Evolutionary conservation across 2,888 invertebrate genomes (phyloP), one percentile per base, ranked within the genome.

Genomic region (Cephus pygmeus): DNA sequence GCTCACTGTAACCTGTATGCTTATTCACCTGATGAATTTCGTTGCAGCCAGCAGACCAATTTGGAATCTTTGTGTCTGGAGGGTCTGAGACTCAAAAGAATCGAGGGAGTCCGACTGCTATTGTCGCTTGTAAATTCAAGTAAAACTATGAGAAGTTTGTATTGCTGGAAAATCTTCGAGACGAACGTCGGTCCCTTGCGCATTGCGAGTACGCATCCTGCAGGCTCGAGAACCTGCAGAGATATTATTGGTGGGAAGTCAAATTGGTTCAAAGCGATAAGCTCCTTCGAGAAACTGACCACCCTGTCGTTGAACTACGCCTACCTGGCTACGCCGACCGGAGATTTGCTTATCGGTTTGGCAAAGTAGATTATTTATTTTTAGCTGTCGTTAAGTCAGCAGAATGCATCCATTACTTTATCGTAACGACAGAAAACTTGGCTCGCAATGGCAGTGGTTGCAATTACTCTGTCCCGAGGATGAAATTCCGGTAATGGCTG

Each of bases 321-420:
- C 12, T 86, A 86, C 76, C 82, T 86, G 76, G 86, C 86, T 33
- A 86, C 86, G 80, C 85, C 86, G 73, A 83, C 81, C 30, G 86
- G 85, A 69, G 85, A 86, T 77, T 80, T 86, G 23, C 84, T 86
- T 34, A 76, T 86, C 76, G 78, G 77, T 80, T 80, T 86, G 75
- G 81, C 86, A 78, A 85, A 82, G 86, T 86, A 77, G 1, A 73
- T 68, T 69, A 3, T 71, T 73, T 40, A 40, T 40, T 40, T 40
- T 40, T 40, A 40, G 40, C 4, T 40, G 15, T 15, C 40, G 40
- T 40, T 15, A 40, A 40, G 40, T 40, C 15, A 15, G 15, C 40
- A 4, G 40, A 15, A 15, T 15, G 4, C 40, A 40, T 40, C 40
- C 40, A 40, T 40, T 40, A 40, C 15, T 40, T 31, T 69, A 69